A percentile compares a stretch with the other conserved stretches of the same genome.
Evolutionary conservation across 2,113 vertebrate species (phyloP).

Genomic region (Drymodes brunneopygia): DNA sequence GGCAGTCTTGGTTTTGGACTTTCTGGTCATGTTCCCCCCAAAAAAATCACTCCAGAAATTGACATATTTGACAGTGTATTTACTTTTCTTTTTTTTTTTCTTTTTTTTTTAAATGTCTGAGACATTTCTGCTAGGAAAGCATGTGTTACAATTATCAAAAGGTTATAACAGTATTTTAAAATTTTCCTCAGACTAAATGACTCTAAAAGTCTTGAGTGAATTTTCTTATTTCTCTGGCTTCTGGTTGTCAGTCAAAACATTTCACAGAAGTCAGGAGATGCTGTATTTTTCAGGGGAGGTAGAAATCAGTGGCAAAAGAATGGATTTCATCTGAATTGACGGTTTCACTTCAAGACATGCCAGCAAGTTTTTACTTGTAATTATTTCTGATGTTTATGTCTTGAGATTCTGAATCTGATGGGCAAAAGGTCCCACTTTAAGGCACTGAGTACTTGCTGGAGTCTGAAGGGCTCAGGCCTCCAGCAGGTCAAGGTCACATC

Average conservation of each 20-base stretch:
- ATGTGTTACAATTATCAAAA: not conserved
- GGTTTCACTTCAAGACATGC: not conserved
- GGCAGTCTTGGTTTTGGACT: not conserved
- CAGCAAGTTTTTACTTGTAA: not conserved
- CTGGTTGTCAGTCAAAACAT: not conserved
- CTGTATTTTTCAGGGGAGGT: not conserved
- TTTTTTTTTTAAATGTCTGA: not conserved
- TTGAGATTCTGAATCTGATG: not conserved
- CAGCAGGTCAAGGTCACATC: not conserved
- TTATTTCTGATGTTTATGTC: not conserved
- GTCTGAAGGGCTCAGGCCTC: not conserved
- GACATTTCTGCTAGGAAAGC: not conserved
- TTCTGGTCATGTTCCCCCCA: constrained; percentile 1
- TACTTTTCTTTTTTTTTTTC: not conserved
- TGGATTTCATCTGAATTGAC: not conserved
- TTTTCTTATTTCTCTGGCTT: not conserved
- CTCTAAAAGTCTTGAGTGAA: not conserved
- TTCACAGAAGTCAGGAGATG: not conserved
- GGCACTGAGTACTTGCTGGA: not conserved
- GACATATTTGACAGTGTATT: not conserved
- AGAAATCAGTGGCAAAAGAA: not conserved
- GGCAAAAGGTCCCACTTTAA: not conserved
- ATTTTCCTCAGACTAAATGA: not conserved
- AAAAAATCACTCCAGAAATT: not conserved
- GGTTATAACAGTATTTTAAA: not conserved